These are phyloP conservation scores for Sebastiscus albofasciatus DNA, from an alignment of 2,797 vertebrate genomes.

Conservation along the genomic window DNA sequence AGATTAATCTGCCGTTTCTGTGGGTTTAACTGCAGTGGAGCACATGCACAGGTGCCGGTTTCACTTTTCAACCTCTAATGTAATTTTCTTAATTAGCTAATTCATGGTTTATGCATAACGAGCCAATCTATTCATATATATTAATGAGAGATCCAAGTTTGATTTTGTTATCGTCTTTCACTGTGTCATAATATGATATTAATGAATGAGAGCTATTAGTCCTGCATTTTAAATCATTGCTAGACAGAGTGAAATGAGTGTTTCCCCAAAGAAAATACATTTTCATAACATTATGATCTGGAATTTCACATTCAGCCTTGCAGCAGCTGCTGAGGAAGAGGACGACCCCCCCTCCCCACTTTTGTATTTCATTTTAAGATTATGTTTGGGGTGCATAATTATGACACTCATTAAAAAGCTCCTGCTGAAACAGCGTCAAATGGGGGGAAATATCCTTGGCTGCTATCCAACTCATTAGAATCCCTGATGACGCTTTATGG, in stretches of 20 bases:
- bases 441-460: slow-evolving; percentile 76
- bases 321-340: slow-evolving; percentile 57
- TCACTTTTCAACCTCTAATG: slow-evolving; percentile 56
- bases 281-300: slow-evolving; percentile 57
- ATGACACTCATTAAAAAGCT: slow-evolving; percentile 80
- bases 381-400: slow-evolving; percentile 79
- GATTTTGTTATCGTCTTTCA: slow-evolving; percentile 69
- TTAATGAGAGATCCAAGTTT: slow-evolving; percentile 74
- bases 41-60: slow-evolving; percentile 47
- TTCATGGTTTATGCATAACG: slow-evolving; percentile 75
- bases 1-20: slow-evolving; percentile 35
- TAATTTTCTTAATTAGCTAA: slow-evolving; percentile 72
- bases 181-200: slow-evolving; percentile 73
- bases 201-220: slow-evolving; percentile 75
- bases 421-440: slow-evolving; percentile 74
- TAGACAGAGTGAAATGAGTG: slow-evolving; percentile 56
- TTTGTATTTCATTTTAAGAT: slow-evolving; percentile 76
- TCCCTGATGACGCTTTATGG: slow-evolving; percentile 71
- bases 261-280: slow-evolving; percentile 59
- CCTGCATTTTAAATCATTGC: slow-evolving; percentile 64
- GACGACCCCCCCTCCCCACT: slow-evolving; percentile 7
- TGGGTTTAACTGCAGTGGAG: slow-evolving; percentile 7
- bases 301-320: slow-evolving; percentile 59
- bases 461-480: slow-evolving; percentile 79
- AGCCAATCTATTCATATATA: slow-evolving; percentile 69